Conservation (phyloP, 2,888 invertebrate species). For the Ormyrus thymus region DNA sequence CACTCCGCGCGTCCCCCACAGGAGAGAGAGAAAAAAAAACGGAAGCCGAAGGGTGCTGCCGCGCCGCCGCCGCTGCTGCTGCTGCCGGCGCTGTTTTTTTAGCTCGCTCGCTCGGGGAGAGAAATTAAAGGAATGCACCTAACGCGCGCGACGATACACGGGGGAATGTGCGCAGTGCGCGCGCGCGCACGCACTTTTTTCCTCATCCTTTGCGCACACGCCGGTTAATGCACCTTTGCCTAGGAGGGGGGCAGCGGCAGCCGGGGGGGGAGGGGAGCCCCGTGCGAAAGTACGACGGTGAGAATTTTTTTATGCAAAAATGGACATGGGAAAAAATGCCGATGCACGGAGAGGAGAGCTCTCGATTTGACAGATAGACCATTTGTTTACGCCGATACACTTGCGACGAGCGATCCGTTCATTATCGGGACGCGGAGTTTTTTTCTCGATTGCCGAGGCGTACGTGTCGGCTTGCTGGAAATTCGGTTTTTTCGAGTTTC, state of each 20-base stretch:
- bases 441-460: slow-evolving; percentile 17
- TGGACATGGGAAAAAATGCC: slow-evolving; percentile 73
- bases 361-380: slow-evolving; percentile 56
- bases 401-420: neutral
- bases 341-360: slow-evolving; percentile 47
- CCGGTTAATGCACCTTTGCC: slow-evolving; percentile 55
- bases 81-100: slow-evolving; percentile 23
- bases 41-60: slow-evolving; percentile 41
- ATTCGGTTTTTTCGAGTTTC: slow-evolving; percentile 43
- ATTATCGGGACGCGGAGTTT: slow-evolving; percentile 9
- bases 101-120: slow-evolving; percentile 21
- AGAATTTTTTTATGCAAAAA: slow-evolving; percentile 73
- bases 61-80: neutral
- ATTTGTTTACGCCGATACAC: slow-evolving; percentile 36
- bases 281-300: slow-evolving; percentile 71
- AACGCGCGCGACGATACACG: slow-evolving; percentile 28
- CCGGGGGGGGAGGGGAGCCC: slow-evolving; percentile 56
- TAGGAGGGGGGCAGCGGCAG: slow-evolving; percentile 25
- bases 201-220: slow-evolving; percentile 53
- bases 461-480: no score
- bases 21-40: slow-evolving; percentile 7
- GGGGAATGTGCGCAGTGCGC: slow-evolving; percentile 38
- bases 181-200: slow-evolving; percentile 49
- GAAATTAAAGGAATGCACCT: slow-evolving; percentile 57
- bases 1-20: neutral